Percentiles rank a stretch among this genome's conserved stretches.
Evolutionary conservation across 2,797 vertebrate genomes (phyloP).

Genomic region (Poecilia picta): DNA sequence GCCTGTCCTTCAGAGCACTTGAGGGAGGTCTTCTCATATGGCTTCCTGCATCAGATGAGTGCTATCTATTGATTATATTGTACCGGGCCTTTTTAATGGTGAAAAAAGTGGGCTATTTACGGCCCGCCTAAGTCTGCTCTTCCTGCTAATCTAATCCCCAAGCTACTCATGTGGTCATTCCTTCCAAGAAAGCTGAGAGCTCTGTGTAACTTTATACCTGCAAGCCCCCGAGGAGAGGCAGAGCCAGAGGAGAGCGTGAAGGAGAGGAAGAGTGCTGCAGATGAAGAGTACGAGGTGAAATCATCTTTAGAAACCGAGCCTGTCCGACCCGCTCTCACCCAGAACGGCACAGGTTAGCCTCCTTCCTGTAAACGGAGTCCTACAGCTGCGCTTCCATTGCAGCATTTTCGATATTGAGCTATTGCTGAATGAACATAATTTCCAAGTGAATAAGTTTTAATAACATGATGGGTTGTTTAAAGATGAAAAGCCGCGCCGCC

Average conservation of each 20-base stretch:
- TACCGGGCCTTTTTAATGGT: slow-evolving; percentile 81
- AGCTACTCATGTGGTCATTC: slow-evolving; percentile 85
- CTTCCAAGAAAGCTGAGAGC: slow-evolving; percentile 84
- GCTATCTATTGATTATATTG: slow-evolving; percentile 84
- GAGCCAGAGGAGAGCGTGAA: slow-evolving; percentile 62
- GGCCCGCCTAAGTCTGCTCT: slow-evolving; percentile 82
- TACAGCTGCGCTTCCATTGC: too few species aligned
- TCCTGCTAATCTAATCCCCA: slow-evolving; percentile 86
- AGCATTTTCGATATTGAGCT: too few species aligned
- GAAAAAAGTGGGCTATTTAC: slow-evolving; percentile 84
- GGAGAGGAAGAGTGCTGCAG: slow-evolving; percentile 45
- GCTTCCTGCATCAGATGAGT: slow-evolving; percentile 82
- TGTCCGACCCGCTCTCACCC: slow-evolving; percentile 70
- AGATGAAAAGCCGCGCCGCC: too few species aligned
- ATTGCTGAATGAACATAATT: too few species aligned
- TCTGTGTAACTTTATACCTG: slow-evolving; percentile 84
- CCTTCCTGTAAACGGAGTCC: slow-evolving; percentile 52
- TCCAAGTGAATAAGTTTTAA: too few species aligned
- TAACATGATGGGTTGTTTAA: too few species aligned
- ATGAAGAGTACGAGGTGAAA: slow-evolving; percentile 66
- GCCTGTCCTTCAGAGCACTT: slow-evolving; percentile 82
- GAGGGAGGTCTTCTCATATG: slow-evolving; percentile 81
- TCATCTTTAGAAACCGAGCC: slow-evolving; percentile 78
- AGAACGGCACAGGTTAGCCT: slow-evolving; percentile 65
- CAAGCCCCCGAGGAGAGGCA: slow-evolving; percentile 76